phyloP scores from a whole-genome alignment of 2,113 vertebrate species.

The Steatornis caripensis region DNA sequence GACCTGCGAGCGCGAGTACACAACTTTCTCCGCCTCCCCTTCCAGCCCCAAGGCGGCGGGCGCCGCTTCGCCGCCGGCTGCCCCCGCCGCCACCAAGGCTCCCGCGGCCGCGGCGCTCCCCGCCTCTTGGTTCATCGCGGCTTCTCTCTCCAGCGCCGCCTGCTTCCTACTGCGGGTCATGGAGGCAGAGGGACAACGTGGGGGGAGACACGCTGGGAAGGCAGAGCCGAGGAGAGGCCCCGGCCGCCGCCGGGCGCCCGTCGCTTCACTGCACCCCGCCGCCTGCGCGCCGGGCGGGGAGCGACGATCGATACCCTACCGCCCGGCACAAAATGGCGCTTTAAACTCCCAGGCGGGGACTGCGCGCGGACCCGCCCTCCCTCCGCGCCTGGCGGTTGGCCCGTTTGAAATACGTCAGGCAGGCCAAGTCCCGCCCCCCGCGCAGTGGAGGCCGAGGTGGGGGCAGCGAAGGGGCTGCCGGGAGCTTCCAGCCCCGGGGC shows the following conservation, averaged over 20 bases:
- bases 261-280: not conserved
- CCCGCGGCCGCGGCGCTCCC: slow-evolving; percentile 14
- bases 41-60: not conserved
- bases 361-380: not conserved
- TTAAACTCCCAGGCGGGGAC: slow-evolving; percentile 44
- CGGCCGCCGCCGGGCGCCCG: not conserved
- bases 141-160: slow-evolving; percentile 20
- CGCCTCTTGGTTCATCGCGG: slow-evolving; percentile 39
- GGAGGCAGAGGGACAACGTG: not conserved
- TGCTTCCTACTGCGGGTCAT: slow-evolving; percentile 30
- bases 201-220: not conserved
- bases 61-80: not conserved
- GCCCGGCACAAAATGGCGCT: slow-evolving; percentile 73
- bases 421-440: not conserved
- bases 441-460: too few relatives aligned
- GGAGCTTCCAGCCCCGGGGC: too few relatives aligned
- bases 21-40: slow-evolving; percentile 73
- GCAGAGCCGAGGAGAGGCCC: not conserved
- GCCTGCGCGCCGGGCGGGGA: not conserved
- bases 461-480: too few relatives aligned
- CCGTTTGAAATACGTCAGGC: slow-evolving; percentile 52
- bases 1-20: slow-evolving; percentile 76
- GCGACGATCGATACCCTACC: slow-evolving; percentile 12
- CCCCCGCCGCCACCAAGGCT: not conserved
- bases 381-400: slow-evolving; percentile 41